Evolutionary conservation across 2,888 invertebrate genomes (phyloP).

Genomic region (Tetheella fluctuosa): DNA sequence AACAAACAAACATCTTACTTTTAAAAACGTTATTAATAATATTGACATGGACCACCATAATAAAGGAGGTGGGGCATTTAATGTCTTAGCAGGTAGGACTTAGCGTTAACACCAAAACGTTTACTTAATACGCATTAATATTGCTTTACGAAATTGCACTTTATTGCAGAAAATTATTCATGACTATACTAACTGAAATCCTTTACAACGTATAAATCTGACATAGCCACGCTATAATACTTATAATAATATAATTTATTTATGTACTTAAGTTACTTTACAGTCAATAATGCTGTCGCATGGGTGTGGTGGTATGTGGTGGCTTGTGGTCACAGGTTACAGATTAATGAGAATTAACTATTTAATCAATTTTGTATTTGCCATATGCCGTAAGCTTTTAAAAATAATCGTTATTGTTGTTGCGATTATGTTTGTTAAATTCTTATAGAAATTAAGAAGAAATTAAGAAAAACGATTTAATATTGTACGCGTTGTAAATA

Average conservation of each 20-base stretch:
- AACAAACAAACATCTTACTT: too few species aligned
- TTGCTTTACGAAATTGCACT: constrained; percentile 5
- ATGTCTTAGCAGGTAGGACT: too few species aligned
- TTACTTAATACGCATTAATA: background rate
- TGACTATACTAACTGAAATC: background rate
- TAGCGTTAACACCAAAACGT: background rate
- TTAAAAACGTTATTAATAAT: too few species aligned
- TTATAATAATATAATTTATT: background rate
- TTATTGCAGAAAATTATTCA: constrained; percentile 5
- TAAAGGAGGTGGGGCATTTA: too few species aligned
- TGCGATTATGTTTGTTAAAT: too few species aligned
- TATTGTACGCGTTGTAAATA: background rate
- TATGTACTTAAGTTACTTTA: background rate
- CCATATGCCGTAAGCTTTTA: too few species aligned
- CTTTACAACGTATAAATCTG: background rate
- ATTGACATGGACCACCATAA: too few species aligned
- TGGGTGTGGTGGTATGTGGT: background rate
- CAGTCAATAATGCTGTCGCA: background rate
- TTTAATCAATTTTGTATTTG: constrained; percentile 2
- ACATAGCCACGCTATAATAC: background rate
- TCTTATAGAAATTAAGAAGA: background rate
- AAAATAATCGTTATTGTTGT: too few species aligned
- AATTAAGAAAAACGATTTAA: background rate
- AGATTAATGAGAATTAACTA: background rate
- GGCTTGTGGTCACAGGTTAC: background rate